Evolutionary conservation across 2,888 invertebrate genomes (phyloP), one percentile per base, ranked within the genome.

Genomic region (Eupsilia transversa): DNA sequence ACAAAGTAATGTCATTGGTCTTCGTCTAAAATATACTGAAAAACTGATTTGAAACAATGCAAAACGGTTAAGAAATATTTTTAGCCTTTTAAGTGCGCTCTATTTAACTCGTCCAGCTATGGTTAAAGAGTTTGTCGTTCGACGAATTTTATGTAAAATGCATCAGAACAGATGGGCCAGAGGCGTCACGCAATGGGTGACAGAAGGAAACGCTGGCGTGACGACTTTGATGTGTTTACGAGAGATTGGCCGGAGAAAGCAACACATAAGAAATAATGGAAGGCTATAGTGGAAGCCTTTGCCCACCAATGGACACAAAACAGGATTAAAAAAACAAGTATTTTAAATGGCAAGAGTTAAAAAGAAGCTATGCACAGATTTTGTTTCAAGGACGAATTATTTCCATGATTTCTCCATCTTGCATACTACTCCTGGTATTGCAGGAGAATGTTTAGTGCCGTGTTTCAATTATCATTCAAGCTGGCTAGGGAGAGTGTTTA

Each of bases 401-500:
- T 56, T 14, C 5, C 10, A 41, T 38, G 17, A 41, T 61, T 43
- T 12, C 69, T 84, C 77, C 77, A 77, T 84, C 74, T 76, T 70
- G 60, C 71, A 70, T 43, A 66, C 49, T 72, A 80, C 52, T 84
- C 84, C 54, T 56, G 38, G 43, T 41, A 64, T 43, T 57, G 35
- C 49, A 23, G 52, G 85, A 86, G 84, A 87, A 88, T 87, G 89
- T 93, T 93, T 92, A 92, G 89, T 82, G 86, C 89, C 91, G 88
- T 91, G 91, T 91, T 92, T 91, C 92, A 92, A 93, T 94, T 94
- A 93, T 92, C 92, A 88, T 89, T 84, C 84, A 87, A 85, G 84
- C 87, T 89, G 86, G 88, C 91, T 81, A 85, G 87, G 82, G 86
- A 91, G 91, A 91, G 93, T 93, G 92, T 91, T 92, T 90, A 92